Evolutionary conservation across 2,113 vertebrate genomes (phyloP), one percentile per base, ranked within the genome.

Genomic region (Kryptolebias marmoratus): DNA sequence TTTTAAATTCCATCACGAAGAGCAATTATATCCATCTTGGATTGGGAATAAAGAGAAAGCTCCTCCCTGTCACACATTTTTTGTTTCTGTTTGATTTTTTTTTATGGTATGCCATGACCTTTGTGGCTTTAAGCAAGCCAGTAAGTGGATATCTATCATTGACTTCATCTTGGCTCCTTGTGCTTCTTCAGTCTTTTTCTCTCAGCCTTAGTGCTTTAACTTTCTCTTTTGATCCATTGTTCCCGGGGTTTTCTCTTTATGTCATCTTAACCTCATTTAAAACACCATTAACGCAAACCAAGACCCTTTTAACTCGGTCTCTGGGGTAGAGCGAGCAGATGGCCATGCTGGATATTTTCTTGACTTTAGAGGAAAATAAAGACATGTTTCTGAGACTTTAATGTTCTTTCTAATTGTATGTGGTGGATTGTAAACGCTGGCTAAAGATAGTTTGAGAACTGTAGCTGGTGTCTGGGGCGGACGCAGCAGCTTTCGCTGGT

Each of bases 401-500:
- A 85, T 80, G 84, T 85, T 60, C 72, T 77, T 77, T 75, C 83
- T 89, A 89, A 91, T 90, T 91, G 90, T 47, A 89, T 80, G 87
- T 87, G 85, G 77, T 84, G 82, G 78, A 83, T 89, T 81, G 85
- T 89, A 90, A 92, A 85, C 22, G 73, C 56, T 55, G 63, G 83
- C 91, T 91, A 90, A 90, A 91, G 79, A 91, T 91, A 91, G 86
- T 86, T 85, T 88, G 81, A 75, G 78, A 90, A 77, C 80, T 74
- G 75, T 45, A 85, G 82, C 70, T 58, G 68, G 83, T 81, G 87
- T 90, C 75, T 76, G 80, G 75, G 81, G 79, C 75, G 64, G 80
- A 84, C 83, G 49, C 77, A 59, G 79, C 73, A 70, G 68, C 55
- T 71, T 86, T 88, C 81, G 76, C 68, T 48, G 65, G 88, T 22